Evolutionary conservation across 2,797 vertebrate species (phyloP), one percentile per base, ranked within the genome.

Genomic region (Syndactyla subalaris): DNA sequence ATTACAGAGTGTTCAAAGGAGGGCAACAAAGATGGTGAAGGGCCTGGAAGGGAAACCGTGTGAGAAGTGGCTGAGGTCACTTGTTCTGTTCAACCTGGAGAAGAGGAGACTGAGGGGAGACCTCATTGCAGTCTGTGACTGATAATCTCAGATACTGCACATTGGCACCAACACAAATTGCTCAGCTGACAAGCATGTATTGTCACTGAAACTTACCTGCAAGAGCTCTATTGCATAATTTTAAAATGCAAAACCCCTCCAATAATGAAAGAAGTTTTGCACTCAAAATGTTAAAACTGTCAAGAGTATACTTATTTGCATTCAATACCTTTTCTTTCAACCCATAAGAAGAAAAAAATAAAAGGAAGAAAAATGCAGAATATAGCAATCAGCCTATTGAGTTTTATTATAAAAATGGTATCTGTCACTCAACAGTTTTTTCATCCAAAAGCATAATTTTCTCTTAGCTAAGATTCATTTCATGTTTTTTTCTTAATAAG

Each of bases 391-490:
- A 84, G 30, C 14, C 32, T 32, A 61, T 5, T 38, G 20, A 88
- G 90, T 92, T 86, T 73, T 79, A 88, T 82, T 36, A 32, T 14
- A 83, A 80, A 51, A 85, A 41, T 4, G 12, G 12, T 29, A 75
- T 66, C 55, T 90, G 23, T 65, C 79, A 95, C 96, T 97, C 94
- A 98, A 98, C 98, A 73, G 93, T 97, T 96, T 98, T 98, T 95
- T 98, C 97, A 85, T 98, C 97, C 93, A 98, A 97, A 92, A 96
- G 96, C 83, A 95, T 95, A 77, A 98, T 98, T 97, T 97, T 98
- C 87, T 98, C 98, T 82, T 98, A 98, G 52, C 93, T 84, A 88
- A 97, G 96, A 67, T 98, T 98, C 57, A 98, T 95, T 85, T 98
- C 98, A 81, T 95, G 96, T 54, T 97, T 98, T 98, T 97, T 98